These are phyloP conservation scores for Harmothoe impar DNA, from an alignment of 2,888 invertebrate species.

Conservation along the genomic window DNA sequence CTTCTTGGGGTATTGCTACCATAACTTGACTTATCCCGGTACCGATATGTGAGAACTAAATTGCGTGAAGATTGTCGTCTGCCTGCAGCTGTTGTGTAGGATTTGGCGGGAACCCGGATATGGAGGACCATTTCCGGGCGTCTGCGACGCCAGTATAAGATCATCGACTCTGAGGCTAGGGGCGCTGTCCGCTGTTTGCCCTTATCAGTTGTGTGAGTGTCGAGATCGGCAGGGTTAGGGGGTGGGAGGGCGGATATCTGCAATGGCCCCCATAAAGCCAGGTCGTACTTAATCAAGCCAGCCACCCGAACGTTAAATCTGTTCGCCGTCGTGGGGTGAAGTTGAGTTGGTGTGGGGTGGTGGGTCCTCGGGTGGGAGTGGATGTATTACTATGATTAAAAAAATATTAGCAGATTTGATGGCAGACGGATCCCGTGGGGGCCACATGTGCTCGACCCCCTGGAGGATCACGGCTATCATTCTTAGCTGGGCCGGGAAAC, in stretches of 20 bases:
- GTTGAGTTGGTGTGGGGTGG: not conserved
- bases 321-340: not conserved
- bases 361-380: not conserved
- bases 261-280: not conserved
- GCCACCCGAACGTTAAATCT: slow-evolving; percentile 36
- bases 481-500: not conserved
- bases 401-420: slow-evolving; percentile 57
- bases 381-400: slow-evolving; percentile 57
- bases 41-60: too few relatives aligned
- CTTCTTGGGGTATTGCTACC: too few relatives aligned
- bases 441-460: not conserved
- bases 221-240: not conserved
- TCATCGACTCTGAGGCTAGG: not conserved
- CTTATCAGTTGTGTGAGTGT: not conserved
- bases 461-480: not conserved
- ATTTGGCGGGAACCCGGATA: too few relatives aligned
- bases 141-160: not conserved
- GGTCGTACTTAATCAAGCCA: slow-evolving; percentile 47
- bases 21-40: too few relatives aligned
- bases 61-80: too few relatives aligned
- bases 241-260: not conserved
- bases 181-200: not conserved
- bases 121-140: too few relatives aligned
- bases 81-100: too few relatives aligned
- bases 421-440: slow-evolving; percentile 10